These are phyloP conservation scores for Mercenaria mercenaria DNA, from an alignment of 1,140 invertebrate species.

Conservation along the genomic window DNA sequence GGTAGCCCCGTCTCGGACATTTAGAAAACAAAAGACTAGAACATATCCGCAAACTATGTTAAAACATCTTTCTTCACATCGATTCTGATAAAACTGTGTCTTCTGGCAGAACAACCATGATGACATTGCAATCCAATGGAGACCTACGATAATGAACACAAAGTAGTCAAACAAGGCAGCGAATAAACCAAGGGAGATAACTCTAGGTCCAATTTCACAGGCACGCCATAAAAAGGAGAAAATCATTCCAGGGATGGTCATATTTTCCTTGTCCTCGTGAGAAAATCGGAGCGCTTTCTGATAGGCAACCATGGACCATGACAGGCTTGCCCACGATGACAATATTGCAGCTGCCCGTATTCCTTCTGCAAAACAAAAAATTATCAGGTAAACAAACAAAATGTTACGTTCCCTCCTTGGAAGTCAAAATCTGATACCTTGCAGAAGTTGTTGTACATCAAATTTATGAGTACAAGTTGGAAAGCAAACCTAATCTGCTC, in stretches of 20 bases:
- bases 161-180: slow-evolving; percentile 87
- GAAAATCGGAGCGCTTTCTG: slow-evolving; percentile 92
- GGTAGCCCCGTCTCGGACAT: slow-evolving; percentile 89
- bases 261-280: slow-evolving; percentile 88
- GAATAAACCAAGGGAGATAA: slow-evolving; percentile 88
- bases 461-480: too few relatives aligned
- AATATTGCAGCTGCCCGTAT: slow-evolving; percentile 80
- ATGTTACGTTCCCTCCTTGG: too few relatives aligned
- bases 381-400: too few relatives aligned
- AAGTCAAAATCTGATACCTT: too few relatives aligned
- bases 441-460: too few relatives aligned
- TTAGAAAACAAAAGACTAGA: slow-evolving; percentile 92
- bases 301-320: slow-evolving; percentile 95
- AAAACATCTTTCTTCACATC: slow-evolving; percentile 87
- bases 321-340: slow-evolving; percentile 92
- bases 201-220: slow-evolving; percentile 90
- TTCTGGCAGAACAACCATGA: slow-evolving; percentile 91
- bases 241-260: slow-evolving; percentile 88
- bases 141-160: slow-evolving; percentile 85
- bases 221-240: slow-evolving; percentile 89
- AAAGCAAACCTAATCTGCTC: too few relatives aligned
- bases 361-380: slow-evolving; percentile 72
- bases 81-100: slow-evolving; percentile 83
- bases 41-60: slow-evolving; percentile 91
- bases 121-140: slow-evolving; percentile 92